Conservation (phyloP, 2,113 vertebrate genomes). For the Periophthalmodon schlosseri region DNA sequence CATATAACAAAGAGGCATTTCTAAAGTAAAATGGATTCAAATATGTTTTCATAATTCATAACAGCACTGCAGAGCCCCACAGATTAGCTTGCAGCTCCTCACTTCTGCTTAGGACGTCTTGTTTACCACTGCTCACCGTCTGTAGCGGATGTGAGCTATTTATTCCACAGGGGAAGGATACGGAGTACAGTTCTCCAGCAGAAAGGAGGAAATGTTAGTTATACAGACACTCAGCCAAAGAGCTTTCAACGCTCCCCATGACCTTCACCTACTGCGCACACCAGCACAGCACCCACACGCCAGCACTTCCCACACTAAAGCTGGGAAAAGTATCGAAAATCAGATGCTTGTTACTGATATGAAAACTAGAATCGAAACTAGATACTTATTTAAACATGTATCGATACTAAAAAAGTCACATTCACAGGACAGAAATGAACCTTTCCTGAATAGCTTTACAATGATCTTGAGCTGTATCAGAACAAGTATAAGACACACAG, state of each 20-base stretch:
- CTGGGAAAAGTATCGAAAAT: no score
- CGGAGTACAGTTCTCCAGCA: constrained; percentile 29
- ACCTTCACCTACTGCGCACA: constrained; percentile 63
- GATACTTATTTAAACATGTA: no score
- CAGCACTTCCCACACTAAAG: background rate
- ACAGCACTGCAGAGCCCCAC: background rate
- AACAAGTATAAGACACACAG: no score
- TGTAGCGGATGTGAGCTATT: constrained; percentile 29
- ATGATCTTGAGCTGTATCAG: no score
- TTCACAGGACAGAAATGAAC: no score
- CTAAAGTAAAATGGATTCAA: background rate
- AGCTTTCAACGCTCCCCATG: constrained; percentile 66
- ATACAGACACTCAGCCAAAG: constrained; percentile 60
- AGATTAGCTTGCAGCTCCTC: background rate
- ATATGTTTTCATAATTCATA: background rate
- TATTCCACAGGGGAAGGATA: constrained; percentile 24
- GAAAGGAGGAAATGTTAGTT: constrained; percentile 40
- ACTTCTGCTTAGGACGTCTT: background rate
- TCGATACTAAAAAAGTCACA: no score
- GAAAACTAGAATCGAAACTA: no score
- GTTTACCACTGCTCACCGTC: constrained; percentile 6
- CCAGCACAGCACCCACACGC: constrained; percentile 19
- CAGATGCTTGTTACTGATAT: no score
- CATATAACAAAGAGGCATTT: background rate
- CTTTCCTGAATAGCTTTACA: no score